Evolutionary conservation across 2,113 vertebrate genomes (phyloP), one percentile per base, ranked within the genome.

Genomic region (Centropus bengalensis): DNA sequence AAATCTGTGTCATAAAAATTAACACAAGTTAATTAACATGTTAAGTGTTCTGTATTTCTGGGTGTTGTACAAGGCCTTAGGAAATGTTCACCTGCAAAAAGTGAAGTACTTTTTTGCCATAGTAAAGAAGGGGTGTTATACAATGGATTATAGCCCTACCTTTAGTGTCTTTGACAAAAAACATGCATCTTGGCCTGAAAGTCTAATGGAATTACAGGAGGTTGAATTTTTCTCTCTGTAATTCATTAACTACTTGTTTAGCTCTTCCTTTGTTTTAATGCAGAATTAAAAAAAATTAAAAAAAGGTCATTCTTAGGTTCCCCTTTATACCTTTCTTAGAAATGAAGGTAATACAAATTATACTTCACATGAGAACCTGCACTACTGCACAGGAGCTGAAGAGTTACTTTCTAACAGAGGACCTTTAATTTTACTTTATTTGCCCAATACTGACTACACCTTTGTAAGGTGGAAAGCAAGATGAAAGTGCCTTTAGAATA

Each of bases 401-500:
- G n/a, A 64, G 30, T 84, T 88, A 40, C 47, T 81, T 92, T 86
- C 45, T 60, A 58, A 69, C 10, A 44, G 21, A 18, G 8, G 3
- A 33, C 82, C 4, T 7, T 40, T 38, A 73, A 58, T 86, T 91
- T 59, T 73, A 8, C 12, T 82, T 62, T 73, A 22, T 82, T 91
- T 86, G 17, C 11, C 14, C 9, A 55, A 2, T 16, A 15, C 5
- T 33, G 38, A 88, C 49, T 42, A 58, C 15, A 81, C 13, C 7
- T 77, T 77, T 93, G 68, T 60, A 93, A 90, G 32, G 32, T 32
- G 24, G 42, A 88, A 60, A 14, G 62, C 19, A 86, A 86, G 18
- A 82, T 51, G 45, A 83, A 86, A 80, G 22, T 36, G 15, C 32
- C 26, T 90, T 74, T 68, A 89, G 55, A 88, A 94, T 58, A 66